Evolutionary conservation across 2,888 invertebrate genomes (phyloP).

Genomic region (Campoplex nolae): DNA sequence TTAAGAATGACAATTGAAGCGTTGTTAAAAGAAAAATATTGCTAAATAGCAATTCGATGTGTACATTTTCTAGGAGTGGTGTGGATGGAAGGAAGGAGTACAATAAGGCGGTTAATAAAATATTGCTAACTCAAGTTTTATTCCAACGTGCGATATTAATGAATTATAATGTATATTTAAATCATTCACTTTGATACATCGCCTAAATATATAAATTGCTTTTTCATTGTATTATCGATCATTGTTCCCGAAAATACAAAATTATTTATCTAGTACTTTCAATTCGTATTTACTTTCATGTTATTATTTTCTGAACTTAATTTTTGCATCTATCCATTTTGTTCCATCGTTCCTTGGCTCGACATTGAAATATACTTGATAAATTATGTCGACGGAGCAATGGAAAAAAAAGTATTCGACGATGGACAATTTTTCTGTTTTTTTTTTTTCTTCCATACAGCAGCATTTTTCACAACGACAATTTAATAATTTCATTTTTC

Average conservation of each 20-base stretch:
- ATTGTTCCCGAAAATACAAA: slow-evolving; percentile 64
- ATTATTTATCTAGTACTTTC: slow-evolving; percentile 68
- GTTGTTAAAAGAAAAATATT: background rate
- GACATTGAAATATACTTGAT: slow-evolving; percentile 1
- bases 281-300: slow-evolving; percentile 7
- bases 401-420: background rate
- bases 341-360: slow-evolving; percentile 21
- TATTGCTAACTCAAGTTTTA: background rate
- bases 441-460: background rate
- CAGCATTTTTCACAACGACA: background rate
- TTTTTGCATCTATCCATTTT: background rate
- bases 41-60: background rate
- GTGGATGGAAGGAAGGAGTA: background rate
- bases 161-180: slow-evolving; percentile 56
- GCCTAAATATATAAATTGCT: slow-evolving; percentile 66
- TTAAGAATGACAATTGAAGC: background rate
- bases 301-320: background rate
- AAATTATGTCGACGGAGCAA: background rate
- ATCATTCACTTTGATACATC: slow-evolving; percentile 59
- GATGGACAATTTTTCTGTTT: background rate
- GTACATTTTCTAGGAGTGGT: background rate
- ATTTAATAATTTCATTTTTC: slow-evolving; percentile 32
- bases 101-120: background rate
- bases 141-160: slow-evolving; percentile 41
- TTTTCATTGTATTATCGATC: slow-evolving; percentile 51